Evolutionary conservation across 2,113 vertebrate genomes (phyloP).

Genomic region (Oncorhynchus mykiss): DNA sequence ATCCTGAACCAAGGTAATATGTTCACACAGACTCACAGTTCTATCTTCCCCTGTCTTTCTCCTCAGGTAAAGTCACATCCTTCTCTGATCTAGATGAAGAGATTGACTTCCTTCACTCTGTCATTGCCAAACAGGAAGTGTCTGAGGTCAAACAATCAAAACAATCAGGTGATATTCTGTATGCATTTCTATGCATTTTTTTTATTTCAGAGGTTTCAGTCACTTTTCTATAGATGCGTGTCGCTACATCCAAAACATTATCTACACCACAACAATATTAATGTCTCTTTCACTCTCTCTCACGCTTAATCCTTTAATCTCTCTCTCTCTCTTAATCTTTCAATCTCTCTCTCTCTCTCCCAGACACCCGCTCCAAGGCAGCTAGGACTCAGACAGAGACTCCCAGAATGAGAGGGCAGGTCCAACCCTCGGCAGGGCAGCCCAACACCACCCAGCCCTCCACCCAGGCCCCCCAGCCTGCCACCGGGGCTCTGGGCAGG

Average conservation of each 20-base stretch:
- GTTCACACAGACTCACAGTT: neutral
- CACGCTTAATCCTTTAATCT: no score
- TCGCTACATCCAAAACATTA: no score
- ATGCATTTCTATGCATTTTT: neutral
- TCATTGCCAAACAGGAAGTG: slow-evolving; percentile 70
- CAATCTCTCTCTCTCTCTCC: no score
- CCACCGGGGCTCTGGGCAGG: neutral
- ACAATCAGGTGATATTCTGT: slow-evolving; percentile 28
- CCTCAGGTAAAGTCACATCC: slow-evolving; percentile 30
- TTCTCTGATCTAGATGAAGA: slow-evolving; percentile 75
- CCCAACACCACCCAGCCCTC: neutral
- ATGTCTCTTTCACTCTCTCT: no score
- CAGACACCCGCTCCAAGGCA: neutral
- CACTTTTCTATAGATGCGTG: slow-evolving; percentile 17
- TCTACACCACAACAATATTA: no score
- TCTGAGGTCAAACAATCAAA: slow-evolving; percentile 15
- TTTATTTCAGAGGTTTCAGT: neutral
- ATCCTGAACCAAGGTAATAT: neutral
- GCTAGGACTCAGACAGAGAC: slow-evolving; percentile 13
- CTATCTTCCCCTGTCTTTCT: slow-evolving; percentile 1
- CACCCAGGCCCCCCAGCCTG: slow-evolving; percentile 9
- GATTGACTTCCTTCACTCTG: slow-evolving; percentile 79
- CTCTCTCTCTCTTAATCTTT: no score
- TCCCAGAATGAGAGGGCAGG: slow-evolving; percentile 10
- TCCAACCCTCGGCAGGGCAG: neutral